phyloP scores from a whole-genome alignment of 2,888 invertebrate species.

The Tetranychus piercei region DNA sequence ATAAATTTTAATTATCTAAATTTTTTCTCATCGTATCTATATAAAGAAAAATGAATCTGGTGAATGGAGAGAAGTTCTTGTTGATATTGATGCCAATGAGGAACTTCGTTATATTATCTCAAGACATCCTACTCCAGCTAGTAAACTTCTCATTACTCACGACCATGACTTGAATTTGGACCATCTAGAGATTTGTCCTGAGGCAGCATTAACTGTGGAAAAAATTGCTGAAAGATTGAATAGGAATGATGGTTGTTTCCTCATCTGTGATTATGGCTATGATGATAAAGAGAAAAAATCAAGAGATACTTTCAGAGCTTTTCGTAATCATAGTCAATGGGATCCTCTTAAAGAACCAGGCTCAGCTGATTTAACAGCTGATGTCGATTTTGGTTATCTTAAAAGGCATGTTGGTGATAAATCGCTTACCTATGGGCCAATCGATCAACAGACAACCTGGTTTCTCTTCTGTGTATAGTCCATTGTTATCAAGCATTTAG shows the following conservation, averaged over 20 bases:
- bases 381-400: constrained; percentile 76
- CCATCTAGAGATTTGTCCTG: constrained; percentile 54
- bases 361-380: constrained; percentile 84
- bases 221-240: constrained; percentile 49
- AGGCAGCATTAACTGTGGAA: constrained; percentile 48
- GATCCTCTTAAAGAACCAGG: constrained; percentile 72
- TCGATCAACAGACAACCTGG: constrained; percentile 52
- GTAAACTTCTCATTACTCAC: constrained; percentile 41
- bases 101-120: constrained; percentile 55
- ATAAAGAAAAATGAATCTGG: constrained; percentile 47
- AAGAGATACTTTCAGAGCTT: constrained; percentile 39
- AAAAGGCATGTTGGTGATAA: constrained; percentile 33
- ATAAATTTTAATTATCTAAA: too few species aligned
- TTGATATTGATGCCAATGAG: constrained; percentile 49
- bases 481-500: too few species aligned
- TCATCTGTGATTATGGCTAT: constrained; percentile 91
- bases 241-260: constrained; percentile 45
- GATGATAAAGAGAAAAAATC: constrained; percentile 64
- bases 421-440: constrained; percentile 57
- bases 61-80: constrained; percentile 64
- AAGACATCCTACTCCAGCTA: constrained; percentile 49
- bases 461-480: constrained; percentile 32
- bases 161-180: constrained; percentile 35
- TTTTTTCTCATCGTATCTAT: too few species aligned
- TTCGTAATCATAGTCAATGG: constrained; percentile 61